Evolutionary conservation across 2,888 invertebrate genomes (phyloP).

Genomic region (Belgica antarctica): DNA sequence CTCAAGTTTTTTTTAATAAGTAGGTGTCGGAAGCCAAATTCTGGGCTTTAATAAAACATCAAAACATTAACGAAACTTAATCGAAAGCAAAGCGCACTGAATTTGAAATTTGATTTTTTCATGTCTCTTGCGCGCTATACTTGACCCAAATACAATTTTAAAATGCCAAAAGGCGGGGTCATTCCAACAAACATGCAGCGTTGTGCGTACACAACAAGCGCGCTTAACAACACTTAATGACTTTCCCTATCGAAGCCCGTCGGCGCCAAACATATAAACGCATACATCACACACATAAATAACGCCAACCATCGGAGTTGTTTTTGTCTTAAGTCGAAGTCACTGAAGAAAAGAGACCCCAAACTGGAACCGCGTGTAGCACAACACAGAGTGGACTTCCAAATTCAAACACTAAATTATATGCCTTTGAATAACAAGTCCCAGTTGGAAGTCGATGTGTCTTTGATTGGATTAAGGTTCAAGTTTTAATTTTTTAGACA

Average conservation of each 20-base stretch:
- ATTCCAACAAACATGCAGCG: neutral
- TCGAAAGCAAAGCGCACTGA: neutral
- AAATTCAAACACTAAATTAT: constrained; percentile 38
- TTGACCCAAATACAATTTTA: constrained; percentile 38
- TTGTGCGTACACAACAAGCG: too few species aligned
- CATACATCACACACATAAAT: constrained; percentile 28
- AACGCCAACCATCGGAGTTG: neutral
- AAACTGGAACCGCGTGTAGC: neutral
- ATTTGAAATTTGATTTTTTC: constrained; percentile 4
- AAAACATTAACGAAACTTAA: too few species aligned
- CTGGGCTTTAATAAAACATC: neutral
- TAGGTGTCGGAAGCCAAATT: constrained; percentile 42
- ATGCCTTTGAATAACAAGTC: constrained; percentile 11
- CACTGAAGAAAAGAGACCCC: neutral
- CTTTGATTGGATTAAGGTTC: too few species aligned
- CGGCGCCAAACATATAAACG: constrained; percentile 40
- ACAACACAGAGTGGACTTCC: neutral
- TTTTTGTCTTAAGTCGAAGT: neutral
- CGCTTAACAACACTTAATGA: constrained; percentile 41
- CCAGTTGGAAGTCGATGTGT: neutral
- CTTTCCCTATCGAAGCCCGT: constrained; percentile 42
- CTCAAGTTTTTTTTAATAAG: constrained; percentile 29
- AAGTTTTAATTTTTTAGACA: too few species aligned
- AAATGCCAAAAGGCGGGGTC: constrained; percentile 43
- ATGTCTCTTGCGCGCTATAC: neutral